A percentile compares a stretch with the other conserved stretches of the same genome.
phyloP scores from a whole-genome alignment of 1,140 invertebrate species.

The Phenacoccus solenopsis region DNA sequence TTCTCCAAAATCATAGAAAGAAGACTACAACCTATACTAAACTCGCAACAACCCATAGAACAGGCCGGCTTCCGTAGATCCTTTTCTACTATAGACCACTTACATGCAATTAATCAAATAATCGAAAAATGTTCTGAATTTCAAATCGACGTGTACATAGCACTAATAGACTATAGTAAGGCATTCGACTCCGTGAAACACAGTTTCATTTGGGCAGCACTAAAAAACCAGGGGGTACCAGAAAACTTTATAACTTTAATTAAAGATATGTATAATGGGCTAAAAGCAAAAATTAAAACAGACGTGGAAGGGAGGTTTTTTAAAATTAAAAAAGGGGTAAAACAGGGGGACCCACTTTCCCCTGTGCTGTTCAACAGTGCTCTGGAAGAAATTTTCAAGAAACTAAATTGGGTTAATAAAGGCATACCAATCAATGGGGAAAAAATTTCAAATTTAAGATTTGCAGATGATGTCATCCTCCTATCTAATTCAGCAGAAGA shows the following conservation, averaged over 20 bases:
- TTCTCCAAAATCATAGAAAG: constrained; percentile 24
- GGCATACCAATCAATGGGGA: constrained; percentile 29
- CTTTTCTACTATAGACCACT: constrained; percentile 23
- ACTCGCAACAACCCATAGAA: constrained; percentile 30
- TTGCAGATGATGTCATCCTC: constrained; percentile 31
- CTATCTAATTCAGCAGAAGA: constrained; percentile 19
- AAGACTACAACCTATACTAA: constrained; percentile 26
- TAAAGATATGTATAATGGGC: constrained; percentile 7
- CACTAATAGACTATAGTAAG: constrained; percentile 18
- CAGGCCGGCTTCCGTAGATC: constrained; percentile 31
- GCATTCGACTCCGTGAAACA: constrained; percentile 16
- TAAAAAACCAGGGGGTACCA: not conserved
- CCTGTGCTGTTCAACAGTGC: constrained; percentile 25
- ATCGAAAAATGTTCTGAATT: constrained; percentile 22
- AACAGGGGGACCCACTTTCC: constrained; percentile 23
- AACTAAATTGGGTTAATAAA: constrained; percentile 23
- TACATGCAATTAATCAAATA: constrained; percentile 18
- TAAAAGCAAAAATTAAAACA: not conserved
- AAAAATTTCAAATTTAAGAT: constrained; percentile 29
- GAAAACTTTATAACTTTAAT: not conserved
- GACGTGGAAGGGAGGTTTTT: not conserved
- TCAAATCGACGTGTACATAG: not conserved
- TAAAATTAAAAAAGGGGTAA: constrained; percentile 18
- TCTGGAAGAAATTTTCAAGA: constrained; percentile 24
- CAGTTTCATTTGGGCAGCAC: not conserved